These are phyloP conservation scores for Solea senegalensis DNA, from an alignment of 2,113 vertebrate genomes.

Conservation along the genomic window DNA sequence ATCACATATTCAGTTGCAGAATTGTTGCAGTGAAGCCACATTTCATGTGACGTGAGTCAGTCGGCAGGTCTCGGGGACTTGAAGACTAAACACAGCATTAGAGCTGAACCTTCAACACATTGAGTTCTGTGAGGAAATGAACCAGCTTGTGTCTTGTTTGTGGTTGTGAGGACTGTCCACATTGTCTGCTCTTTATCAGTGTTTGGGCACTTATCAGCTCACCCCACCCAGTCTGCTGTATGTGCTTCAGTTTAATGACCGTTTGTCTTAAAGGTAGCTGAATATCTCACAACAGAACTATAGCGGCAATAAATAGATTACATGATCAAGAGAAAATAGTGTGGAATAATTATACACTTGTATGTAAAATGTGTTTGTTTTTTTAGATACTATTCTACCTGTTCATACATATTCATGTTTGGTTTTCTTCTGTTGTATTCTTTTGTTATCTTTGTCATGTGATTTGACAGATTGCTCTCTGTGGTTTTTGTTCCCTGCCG, in stretches of 20 bases:
- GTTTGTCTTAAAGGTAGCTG: slow-evolving; percentile 15
- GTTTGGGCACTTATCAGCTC: slow-evolving; percentile 28
- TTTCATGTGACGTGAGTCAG: not conserved
- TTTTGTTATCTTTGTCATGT: not conserved
- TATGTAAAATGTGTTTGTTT: too few species aligned
- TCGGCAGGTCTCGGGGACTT: not conserved
- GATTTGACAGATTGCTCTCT: slow-evolving; percentile 5
- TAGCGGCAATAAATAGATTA: not conserved
- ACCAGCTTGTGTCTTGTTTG: slow-evolving; percentile 15
- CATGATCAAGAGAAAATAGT: not conserved
- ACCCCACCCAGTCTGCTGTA: not conserved
- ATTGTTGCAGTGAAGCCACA: not conserved
- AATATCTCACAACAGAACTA: not conserved
- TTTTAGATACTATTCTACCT: too few species aligned
- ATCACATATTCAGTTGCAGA: too few species aligned
- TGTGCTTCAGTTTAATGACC: slow-evolving; percentile 2
- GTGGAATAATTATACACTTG: too few species aligned
- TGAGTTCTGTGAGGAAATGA: slow-evolving; percentile 7
- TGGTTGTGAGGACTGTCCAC: slow-evolving; percentile 33
- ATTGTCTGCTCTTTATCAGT: slow-evolving; percentile 38
- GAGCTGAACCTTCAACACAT: not conserved
- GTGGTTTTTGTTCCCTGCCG: slow-evolving; percentile 15
- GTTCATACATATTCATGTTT: too few species aligned
- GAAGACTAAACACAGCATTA: slow-evolving; percentile 11
- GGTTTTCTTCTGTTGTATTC: too few species aligned